phyloP scores from a whole-genome alignment of 2,797 vertebrate genomes.

The Rhynchotus rufescens region DNA sequence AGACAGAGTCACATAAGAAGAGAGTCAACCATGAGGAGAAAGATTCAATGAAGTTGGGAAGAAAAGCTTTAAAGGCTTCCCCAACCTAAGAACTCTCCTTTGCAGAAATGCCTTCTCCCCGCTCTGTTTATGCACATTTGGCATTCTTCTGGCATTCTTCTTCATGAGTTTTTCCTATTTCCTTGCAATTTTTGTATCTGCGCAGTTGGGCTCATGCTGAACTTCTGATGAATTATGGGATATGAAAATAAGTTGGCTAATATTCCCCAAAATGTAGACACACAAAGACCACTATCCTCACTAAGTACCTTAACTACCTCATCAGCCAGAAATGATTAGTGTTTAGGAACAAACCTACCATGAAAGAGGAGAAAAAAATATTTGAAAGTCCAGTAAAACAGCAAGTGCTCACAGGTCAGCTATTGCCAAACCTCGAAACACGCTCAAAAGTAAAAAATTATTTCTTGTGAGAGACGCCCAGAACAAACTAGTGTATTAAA shows the following conservation, averaged over 20 bases:
- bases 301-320: background rate
- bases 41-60: background rate
- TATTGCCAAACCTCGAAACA: background rate
- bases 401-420: background rate
- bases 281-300: background rate
- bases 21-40: background rate
- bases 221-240: background rate
- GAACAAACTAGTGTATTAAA: conserved; percentile 54
- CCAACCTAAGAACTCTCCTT: background rate
- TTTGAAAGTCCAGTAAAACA: background rate
- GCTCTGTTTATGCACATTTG: fast-evolving
- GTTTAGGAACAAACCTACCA: fast-evolving
- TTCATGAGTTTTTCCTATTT: background rate
- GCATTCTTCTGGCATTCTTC: background rate
- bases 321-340: fast-evolving
- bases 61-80: background rate
- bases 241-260: background rate
- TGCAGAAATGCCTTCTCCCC: background rate
- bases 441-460: conserved; percentile 20
- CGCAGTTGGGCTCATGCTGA: background rate
- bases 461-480: conserved; percentile 25
- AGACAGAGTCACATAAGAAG: background rate
- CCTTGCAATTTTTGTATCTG: background rate
- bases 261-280: background rate
- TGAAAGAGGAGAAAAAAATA: background rate